Evolutionary conservation across 2,797 vertebrate species (phyloP).

Genomic region (Sus cebifrons): DNA sequence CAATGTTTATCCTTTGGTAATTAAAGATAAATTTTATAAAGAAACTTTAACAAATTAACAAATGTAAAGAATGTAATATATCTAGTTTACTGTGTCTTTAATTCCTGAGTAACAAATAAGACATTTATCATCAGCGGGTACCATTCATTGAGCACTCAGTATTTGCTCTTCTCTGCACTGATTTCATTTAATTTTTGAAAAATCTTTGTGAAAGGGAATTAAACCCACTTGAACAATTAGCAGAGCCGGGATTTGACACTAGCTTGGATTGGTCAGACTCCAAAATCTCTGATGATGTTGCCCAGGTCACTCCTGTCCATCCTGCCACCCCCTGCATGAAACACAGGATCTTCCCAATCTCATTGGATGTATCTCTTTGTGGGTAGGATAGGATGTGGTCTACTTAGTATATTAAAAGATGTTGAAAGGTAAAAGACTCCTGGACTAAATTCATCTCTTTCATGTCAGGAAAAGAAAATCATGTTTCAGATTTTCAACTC

Average conservation of each 20-base stretch:
- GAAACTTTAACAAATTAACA: background rate
- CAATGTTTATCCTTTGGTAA: background rate
- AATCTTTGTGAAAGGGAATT: background rate
- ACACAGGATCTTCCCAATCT: background rate
- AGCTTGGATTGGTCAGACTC: background rate
- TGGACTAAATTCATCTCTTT: background rate
- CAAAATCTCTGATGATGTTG: background rate
- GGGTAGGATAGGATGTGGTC: background rate
- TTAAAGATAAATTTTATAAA: background rate
- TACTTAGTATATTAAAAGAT: background rate
- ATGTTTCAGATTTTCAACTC: background rate
- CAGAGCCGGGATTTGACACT: background rate
- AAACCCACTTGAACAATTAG: background rate
- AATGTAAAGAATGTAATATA: background rate
- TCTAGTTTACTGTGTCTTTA: background rate
- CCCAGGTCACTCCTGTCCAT: background rate
- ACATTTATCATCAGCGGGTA: background rate
- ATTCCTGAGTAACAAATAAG: background rate
- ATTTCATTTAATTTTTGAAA: background rate
- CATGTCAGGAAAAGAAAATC: background rate
- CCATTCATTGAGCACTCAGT: background rate
- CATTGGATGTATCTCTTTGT: background rate
- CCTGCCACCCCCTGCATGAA: fast-evolving
- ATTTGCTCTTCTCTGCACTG: background rate
- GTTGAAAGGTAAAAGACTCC: background rate